phyloP scores from a whole-genome alignment of 2,888 invertebrate genomes.

The Mythimna pallens region DNA sequence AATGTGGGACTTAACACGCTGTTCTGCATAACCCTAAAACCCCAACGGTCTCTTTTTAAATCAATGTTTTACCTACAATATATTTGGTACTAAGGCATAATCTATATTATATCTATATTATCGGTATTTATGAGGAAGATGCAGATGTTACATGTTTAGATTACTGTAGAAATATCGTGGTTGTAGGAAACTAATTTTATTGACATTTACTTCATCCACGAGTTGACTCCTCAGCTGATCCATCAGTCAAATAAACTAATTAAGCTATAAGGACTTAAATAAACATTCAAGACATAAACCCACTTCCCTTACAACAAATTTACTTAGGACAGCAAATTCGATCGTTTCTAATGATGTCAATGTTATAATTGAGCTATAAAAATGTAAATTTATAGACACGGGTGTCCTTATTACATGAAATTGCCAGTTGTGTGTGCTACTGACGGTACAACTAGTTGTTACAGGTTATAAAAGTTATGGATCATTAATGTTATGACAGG shows the following conservation, averaged over 20 bases:
- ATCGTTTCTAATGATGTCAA: constrained; percentile 51
- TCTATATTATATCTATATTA: too few species aligned
- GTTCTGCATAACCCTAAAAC: not conserved
- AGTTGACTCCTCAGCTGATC: not conserved
- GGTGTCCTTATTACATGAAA: constrained; percentile 54
- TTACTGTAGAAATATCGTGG: too few species aligned
- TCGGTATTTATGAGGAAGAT: too few species aligned
- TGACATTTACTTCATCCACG: not conserved
- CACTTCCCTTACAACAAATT: constrained; percentile 35
- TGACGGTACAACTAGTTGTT: constrained; percentile 45
- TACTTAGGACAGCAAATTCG: constrained; percentile 39
- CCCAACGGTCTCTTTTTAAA: not conserved
- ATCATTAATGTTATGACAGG: constrained; percentile 31
- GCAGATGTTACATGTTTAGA: not conserved
- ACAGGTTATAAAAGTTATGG: constrained; percentile 49
- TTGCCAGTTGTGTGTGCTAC: constrained; percentile 36
- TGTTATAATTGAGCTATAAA: constrained; percentile 47
- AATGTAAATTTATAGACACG: constrained; percentile 50
- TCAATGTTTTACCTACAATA: not conserved
- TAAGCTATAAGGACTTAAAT: constrained; percentile 5
- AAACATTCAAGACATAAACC: constrained; percentile 19
- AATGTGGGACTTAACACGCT: too few species aligned
- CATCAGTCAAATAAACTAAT: constrained; percentile 3
- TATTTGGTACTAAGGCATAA: not conserved
- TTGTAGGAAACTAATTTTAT: not conserved